A percentile compares a stretch with the other conserved stretches of the same genome.
Conservation (phyloP, 2,797 vertebrate genomes). For the Corythornis leucogaster region DNA sequence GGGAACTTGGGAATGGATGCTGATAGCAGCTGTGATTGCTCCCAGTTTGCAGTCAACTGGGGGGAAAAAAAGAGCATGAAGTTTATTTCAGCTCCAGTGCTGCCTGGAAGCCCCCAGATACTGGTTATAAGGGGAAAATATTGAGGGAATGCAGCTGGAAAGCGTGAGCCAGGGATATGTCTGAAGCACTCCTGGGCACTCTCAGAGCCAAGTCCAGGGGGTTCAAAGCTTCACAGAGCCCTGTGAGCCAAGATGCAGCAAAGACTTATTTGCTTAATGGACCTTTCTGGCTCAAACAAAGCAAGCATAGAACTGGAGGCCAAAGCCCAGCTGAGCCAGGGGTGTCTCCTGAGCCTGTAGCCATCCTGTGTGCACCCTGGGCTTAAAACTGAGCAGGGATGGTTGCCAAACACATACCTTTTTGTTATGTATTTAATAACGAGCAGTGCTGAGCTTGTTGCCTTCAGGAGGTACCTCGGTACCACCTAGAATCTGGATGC, state of each 20-base stretch:
- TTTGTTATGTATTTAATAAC: not conserved
- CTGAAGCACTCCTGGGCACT: not conserved
- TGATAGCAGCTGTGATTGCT: not conserved
- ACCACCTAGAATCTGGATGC: not conserved
- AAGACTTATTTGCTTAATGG: not conserved
- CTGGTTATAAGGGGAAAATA: not conserved
- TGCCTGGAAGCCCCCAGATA: not conserved
- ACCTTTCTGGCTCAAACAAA: not conserved
- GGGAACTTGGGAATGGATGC: accelerated
- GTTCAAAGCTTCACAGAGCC: not conserved
- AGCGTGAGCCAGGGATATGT: not conserved
- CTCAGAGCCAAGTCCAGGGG: not conserved
- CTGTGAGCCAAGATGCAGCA: not conserved
- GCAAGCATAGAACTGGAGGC: not conserved
- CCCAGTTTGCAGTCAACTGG: not conserved
- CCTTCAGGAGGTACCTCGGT: not conserved
- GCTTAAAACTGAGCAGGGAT: not conserved
- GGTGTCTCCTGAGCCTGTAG: not conserved
- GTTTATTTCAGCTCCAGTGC: not conserved
- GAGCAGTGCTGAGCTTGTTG: not conserved
- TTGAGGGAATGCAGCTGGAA: not conserved
- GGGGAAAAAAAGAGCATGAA: not conserved
- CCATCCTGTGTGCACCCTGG: not conserved
- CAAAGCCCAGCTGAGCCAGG: accelerated
- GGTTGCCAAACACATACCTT: not conserved